Evolutionary conservation across 2,888 invertebrate genomes (phyloP), one percentile per base, ranked within the genome.

Genomic region (Brachyopa scutellaris): DNA sequence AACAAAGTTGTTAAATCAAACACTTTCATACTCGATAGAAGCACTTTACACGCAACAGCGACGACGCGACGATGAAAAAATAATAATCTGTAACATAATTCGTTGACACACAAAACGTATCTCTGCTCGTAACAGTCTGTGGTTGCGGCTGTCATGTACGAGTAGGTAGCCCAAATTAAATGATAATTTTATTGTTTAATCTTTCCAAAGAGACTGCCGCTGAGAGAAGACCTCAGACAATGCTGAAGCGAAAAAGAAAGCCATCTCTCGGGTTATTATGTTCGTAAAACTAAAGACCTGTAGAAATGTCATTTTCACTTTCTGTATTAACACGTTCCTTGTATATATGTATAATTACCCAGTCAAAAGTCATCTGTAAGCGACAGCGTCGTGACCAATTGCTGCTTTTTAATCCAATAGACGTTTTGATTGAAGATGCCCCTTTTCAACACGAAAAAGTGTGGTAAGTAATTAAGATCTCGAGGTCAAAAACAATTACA

Each of bases 271-370:
- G 23, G 51, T 67, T 72, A 62, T 55, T 45, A 29, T 33, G 55
- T 2, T 3, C 21, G 15, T 49, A 9, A 59, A 57, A 17, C 47
- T 26, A n/a, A 45, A 67, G 36, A 74, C 67, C 61, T 62, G 49
- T 51, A 47, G 55, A 59, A 76, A 76, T 80, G 80, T 70, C 45
- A 80, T 76, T 80, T 80, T 80, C 80, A 80, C 80, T 80, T 76
- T 80, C 80, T 15, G 55, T 74, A 67, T 57, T 47, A 69, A 59
- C 80, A 80, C 57, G 62, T 70, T 69, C 31, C 47, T 42, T 17
- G 42, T 36, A 2, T 36, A n/a, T n/a, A 26, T 15, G 26, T 42
- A 51, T 33, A 59, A 51, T 62, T 51, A 64, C 45, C 53, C 31
- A 23, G 45, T 49, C 33, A 51, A 40, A 51, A 49, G 55, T 36